Conservation (phyloP, 2,797 vertebrate species). For the Rhinogobio ventralis region DNA sequence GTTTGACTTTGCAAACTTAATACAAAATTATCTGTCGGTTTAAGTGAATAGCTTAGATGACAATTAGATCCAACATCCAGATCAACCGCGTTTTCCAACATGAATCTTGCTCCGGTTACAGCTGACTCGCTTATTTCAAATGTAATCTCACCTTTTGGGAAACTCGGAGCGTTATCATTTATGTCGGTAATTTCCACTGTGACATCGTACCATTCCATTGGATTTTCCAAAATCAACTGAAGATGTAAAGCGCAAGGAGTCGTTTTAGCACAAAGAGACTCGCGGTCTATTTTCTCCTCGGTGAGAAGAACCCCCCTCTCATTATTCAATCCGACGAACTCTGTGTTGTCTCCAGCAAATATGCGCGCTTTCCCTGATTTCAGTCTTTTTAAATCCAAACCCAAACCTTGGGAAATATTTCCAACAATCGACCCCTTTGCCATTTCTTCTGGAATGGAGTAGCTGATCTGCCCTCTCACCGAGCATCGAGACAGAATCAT, state of each 20-base stretch:
- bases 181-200: slow-evolving; percentile 73
- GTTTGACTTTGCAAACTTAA: slow-evolving; percentile 70
- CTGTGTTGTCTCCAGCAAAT: slow-evolving; percentile 61
- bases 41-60: slow-evolving; percentile 53
- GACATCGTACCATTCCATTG: slow-evolving; percentile 70
- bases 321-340: slow-evolving; percentile 70
- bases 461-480: slow-evolving; percentile 72
- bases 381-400: slow-evolving; percentile 69
- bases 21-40: slow-evolving; percentile 67
- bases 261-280: slow-evolving; percentile 70
- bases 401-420: slow-evolving; percentile 75
- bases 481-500: background rate
- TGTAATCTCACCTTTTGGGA: slow-evolving; percentile 62
- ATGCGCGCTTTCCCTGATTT: slow-evolving; percentile 70
- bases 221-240: slow-evolving; percentile 72
- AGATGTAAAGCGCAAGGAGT: slow-evolving; percentile 75
- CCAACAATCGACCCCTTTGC: slow-evolving; percentile 72
- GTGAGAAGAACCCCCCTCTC: slow-evolving; percentile 70
- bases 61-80: slow-evolving; percentile 59
- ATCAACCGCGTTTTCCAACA: slow-evolving; percentile 72
- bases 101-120: slow-evolving; percentile 68
- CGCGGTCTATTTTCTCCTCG: slow-evolving; percentile 73
- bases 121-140: slow-evolving; percentile 76
- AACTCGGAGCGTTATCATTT: slow-evolving; percentile 73
- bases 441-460: slow-evolving; percentile 77